Conservation (phyloP, 2,797 vertebrate species). For the Tauraco hartlaubi region DNA sequence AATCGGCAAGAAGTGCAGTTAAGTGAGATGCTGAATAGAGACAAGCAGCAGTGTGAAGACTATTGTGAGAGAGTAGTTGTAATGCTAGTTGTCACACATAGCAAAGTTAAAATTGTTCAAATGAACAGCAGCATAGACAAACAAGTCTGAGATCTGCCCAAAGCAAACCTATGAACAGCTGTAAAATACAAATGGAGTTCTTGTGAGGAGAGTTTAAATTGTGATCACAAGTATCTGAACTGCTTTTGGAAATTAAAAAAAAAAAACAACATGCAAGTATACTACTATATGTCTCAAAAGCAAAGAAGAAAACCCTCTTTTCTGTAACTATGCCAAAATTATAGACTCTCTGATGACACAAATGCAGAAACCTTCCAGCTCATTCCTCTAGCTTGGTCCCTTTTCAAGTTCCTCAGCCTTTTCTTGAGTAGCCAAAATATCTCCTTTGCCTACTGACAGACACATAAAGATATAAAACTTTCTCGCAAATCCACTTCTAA, state of each 20-base stretch:
- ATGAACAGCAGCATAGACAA: neutral
- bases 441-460: neutral
- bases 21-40: neutral
- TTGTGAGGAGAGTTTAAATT: neutral
- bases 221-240: neutral
- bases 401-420: neutral
- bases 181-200: neutral
- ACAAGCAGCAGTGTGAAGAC: neutral
- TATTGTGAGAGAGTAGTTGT: neutral
- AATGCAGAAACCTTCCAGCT: neutral
- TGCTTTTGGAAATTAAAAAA: neutral
- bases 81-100: neutral
- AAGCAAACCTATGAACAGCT: neutral
- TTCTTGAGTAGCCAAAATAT: neutral
- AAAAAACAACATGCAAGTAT: neutral
- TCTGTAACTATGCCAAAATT: conserved; percentile 9
- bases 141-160: neutral
- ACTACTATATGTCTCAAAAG: neutral
- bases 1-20: neutral
- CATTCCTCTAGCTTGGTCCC: neutral
- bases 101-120: neutral
- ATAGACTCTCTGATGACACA: neutral
- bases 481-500: neutral
- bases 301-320: neutral
- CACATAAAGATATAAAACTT: neutral